These are phyloP conservation scores for Formica selysi DNA, from an alignment of 1,140 invertebrate species.

Conservation along the genomic window DNA sequence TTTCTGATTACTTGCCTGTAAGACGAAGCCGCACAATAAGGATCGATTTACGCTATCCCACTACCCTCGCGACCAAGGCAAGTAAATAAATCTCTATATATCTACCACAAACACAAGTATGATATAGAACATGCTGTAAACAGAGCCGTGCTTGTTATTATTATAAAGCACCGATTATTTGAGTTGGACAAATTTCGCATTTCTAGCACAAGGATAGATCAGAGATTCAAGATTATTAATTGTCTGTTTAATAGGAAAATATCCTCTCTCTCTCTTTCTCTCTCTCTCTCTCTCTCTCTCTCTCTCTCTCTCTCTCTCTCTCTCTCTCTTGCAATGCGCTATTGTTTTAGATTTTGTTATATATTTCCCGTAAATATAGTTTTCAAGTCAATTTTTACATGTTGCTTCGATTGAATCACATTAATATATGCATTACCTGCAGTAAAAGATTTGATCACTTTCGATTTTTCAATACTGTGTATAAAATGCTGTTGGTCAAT, in stretches of 20 bases:
- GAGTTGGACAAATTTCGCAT: background rate
- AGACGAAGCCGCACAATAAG: slow-evolving; percentile 44
- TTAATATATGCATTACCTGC: slow-evolving; percentile 10
- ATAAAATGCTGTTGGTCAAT: background rate
- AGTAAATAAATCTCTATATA: slow-evolving; percentile 46
- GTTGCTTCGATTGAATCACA: background rate
- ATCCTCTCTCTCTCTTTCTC: too few species aligned
- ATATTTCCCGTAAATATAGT: background rate
- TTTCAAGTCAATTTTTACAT: background rate
- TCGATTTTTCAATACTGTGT: background rate
- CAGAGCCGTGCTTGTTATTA: background rate
- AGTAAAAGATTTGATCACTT: slow-evolving; percentile 20
- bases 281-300: too few species aligned
- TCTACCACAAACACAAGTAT: slow-evolving; percentile 40
- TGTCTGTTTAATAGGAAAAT: background rate
- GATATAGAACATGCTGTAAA: slow-evolving; percentile 49
- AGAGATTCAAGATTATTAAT: background rate
- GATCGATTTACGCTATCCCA: slow-evolving; percentile 69
- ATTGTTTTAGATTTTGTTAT: background rate
- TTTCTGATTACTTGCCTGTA: slow-evolving; percentile 28
- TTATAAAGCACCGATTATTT: background rate
- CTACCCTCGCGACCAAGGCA: slow-evolving; percentile 27
- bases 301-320: background rate
- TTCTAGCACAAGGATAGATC: background rate
- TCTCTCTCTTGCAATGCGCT: background rate